Base-by-base conservation (phyloP, 1,140 invertebrate species). In the Lasioglossum albipes region DNA sequence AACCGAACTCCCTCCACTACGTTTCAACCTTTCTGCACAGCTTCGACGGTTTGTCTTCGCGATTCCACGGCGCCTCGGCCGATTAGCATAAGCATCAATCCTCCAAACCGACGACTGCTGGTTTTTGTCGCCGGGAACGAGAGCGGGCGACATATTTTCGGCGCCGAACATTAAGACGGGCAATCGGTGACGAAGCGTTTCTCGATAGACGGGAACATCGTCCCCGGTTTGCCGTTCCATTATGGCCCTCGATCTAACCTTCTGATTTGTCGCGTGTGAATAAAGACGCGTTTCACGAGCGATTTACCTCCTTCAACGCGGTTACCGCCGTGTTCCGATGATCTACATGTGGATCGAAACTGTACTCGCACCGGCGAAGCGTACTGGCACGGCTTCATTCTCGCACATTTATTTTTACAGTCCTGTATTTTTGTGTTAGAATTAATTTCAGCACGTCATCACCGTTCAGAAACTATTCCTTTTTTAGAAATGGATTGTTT, bases 1-100 rank as follows among this genome's bases (percentile, higher is more conserved):
- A 54, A 49, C 54, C 64, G 4, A 31, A n/a, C 52, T 49, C 27
- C 67, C 42, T 54, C 36, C 36, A 36, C 20, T n/a, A 20, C 31
- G 31, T 49, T 69, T 27, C 36, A 31, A 36, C 66, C 54, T 73
- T 59, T 75, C 70, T 41, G 57, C 36, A 20, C 7, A 10, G 67
- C 66, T 70, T 59, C 74, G 59, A 59, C n/a, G 75, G 66, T 71
- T 71, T 81, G 79, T 77, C 66, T 77, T 59, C 49, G n/a, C 61
- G 67, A 71, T 81, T 59, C 65, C 57, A 68, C 54, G 45, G 31
- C 13, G 42, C 62, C 36, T 22, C 78, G 72, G 41, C 42, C 61
- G 78, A 80, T 80, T 80, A 80, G 72, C 78, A 80, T 80, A 75
- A 72, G 52, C 78, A 80, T 80, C 78, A 74, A 80, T 80, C 72